Base-by-base conservation (phyloP, 1,140 invertebrate genomes). In the Ctenoplectra terminalis region DNA sequence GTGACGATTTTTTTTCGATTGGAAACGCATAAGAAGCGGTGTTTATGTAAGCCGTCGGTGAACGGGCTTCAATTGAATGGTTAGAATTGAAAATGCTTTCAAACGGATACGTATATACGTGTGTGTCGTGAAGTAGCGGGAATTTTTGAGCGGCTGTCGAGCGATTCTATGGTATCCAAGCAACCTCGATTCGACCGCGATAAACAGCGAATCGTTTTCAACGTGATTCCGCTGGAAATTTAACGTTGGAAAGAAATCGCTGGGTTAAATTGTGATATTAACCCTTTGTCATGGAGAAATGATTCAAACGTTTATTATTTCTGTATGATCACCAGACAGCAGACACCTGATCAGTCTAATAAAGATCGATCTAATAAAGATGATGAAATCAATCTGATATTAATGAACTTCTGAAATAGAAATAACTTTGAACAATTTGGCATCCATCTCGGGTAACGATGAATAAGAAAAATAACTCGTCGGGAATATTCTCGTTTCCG, bases 131-230 rank as follows among this genome's bases (percentile, higher is more conserved):
- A 50, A 46, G 31, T 17, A 8, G 40, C 17, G 31, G 17, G 40
- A 17, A 70, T 70, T 70, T 77, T 78, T 58, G 63, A 77, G 29
- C 29, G n/a, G 64, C 40, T 60, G 40, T 54, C 75, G 31, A 60
- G 20, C 5, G 31, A 26, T 69, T 70, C 66, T 58, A 70, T 70
- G 37, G 40, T 46, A 46, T 46, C 17, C 26, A 46, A 5, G n/a
- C n/a, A 29, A 43, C 52, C 50, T 52, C 9, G 17, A 60, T 48
- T 20, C 23, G 20, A 31, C 17, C 17, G 52, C 29, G 20, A 23
- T 54, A 56, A 29, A 52, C 67, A 23, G 20, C 9, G 46, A 76
- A 64, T 37, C 13, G 11, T 66, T 66, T 26, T 37, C 31, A 5
- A 23, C 58, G 9, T 3, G 31, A 4, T 34, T 20, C 34, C 23